These are phyloP conservation scores for Leistus spinibarbis DNA, from an alignment of 2,888 invertebrate genomes.

Conservation along the genomic window DNA sequence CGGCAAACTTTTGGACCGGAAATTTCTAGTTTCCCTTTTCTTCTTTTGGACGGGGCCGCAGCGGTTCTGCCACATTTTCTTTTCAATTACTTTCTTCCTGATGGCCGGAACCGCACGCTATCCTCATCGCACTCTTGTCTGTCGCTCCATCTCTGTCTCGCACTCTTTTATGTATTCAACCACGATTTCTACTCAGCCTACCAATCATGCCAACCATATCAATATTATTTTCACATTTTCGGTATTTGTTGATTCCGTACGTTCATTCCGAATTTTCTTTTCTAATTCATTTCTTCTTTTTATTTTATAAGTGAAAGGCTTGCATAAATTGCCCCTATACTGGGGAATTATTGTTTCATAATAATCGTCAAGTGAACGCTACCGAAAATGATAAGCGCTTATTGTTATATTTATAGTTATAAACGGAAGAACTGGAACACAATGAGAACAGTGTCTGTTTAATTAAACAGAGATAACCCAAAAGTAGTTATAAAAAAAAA, in stretches of 20 bases:
- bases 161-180: constrained; percentile 9
- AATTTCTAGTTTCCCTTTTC: constrained; percentile 52
- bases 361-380: no score
- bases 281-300: no score
- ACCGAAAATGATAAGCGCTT: no score
- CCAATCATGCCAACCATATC: neutral
- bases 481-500: no score
- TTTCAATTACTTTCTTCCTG: constrained; percentile 51
- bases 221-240: constrained; percentile 15
- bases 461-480: no score
- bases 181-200: neutral
- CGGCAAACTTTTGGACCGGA: constrained; percentile 47
- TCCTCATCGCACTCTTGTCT: neutral
- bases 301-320: no score
- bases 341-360: no score
- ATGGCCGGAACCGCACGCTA: constrained; percentile 25
- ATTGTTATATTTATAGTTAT: no score
- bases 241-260: constrained; percentile 2
- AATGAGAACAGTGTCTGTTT: neutral
- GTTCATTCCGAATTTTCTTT: no score
- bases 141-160: neutral
- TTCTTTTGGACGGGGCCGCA: constrained; percentile 7
- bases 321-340: no score
- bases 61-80: constrained; percentile 44
- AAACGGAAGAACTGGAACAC: neutral